Evolutionary conservation across 2,888 invertebrate species (phyloP).

Genomic region (Tinea trinotella): DNA sequence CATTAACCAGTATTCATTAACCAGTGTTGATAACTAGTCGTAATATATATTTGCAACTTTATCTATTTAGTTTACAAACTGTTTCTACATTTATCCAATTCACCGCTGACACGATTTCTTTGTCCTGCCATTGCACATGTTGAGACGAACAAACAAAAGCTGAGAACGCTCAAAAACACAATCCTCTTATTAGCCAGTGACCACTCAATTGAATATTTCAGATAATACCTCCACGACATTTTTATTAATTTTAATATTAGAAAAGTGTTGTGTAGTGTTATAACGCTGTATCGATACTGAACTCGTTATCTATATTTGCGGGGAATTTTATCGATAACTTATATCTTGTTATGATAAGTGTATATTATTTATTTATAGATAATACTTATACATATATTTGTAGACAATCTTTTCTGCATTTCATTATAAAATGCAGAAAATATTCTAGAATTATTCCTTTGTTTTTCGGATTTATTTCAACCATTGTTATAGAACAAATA

Average conservation of each 20-base stretch:
- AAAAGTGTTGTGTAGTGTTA: neutral
- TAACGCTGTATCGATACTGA: neutral
- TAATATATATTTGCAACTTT: too few species aligned
- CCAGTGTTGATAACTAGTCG: too few species aligned
- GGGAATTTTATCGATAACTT: neutral
- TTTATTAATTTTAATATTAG: neutral
- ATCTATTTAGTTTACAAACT: too few species aligned
- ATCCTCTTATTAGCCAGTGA: slow-evolving; percentile 54
- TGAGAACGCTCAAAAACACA: slow-evolving; percentile 44
- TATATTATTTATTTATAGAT: neutral
- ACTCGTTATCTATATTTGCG: neutral
- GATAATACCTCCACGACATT: slow-evolving; percentile 43
- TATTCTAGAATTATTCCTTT: too few species aligned
- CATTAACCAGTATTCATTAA: too few species aligned
- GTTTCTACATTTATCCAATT: slow-evolving; percentile 29
- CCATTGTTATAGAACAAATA: too few species aligned
- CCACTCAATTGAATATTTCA: slow-evolving; percentile 42
- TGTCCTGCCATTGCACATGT: slow-evolving; percentile 47
- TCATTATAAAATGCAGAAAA: too few species aligned
- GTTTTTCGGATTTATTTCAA: too few species aligned
- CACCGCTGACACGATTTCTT: slow-evolving; percentile 33
- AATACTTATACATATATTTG: too few species aligned
- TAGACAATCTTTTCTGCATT: too few species aligned
- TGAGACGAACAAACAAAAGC: slow-evolving; percentile 52
- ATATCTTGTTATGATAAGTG: neutral